A percentile compares a stretch with the other conserved stretches of the same genome.
phyloP scores from a whole-genome alignment of 92 coral and sea anemone genomes.

The Heliopora coerulea region DNA sequence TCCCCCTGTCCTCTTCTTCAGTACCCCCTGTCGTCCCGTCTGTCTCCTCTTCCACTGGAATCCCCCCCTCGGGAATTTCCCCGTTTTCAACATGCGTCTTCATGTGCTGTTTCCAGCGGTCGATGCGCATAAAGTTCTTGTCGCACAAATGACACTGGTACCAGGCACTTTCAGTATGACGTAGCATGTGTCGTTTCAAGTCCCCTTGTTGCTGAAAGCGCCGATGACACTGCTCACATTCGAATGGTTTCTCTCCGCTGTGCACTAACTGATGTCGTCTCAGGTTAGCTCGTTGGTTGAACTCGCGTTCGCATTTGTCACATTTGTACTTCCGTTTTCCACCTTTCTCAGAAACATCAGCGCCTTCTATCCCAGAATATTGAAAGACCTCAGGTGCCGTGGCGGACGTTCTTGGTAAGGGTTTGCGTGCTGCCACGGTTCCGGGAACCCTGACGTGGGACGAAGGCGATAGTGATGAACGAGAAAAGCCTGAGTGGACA shows the following conservation, averaged over 20 bases:
- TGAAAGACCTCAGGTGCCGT: conserved; percentile 36
- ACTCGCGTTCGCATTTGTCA: conserved; percentile 97
- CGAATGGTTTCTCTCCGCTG: conserved; percentile 98
- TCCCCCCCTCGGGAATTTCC: conserved; percentile 2
- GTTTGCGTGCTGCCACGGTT: conserved; percentile 42
- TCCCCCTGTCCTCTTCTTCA: conserved; percentile 45
- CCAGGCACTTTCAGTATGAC: conserved; percentile 92
- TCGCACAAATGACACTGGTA: conserved; percentile 97
- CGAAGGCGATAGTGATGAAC: conserved; percentile 28
- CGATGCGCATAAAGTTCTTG: conserved; percentile 93
- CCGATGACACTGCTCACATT: conserved; percentile 90
- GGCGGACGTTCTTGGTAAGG: conserved; percentile 19
- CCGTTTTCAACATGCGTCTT: conserved; percentile 30
- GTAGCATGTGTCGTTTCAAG: conserved; percentile 90
- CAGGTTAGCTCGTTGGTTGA: conserved; percentile 88
- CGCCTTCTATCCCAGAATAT: conserved; percentile 35
- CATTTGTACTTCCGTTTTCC: conserved; percentile 62
- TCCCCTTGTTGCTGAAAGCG: conserved; percentile 98
- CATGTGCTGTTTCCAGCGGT: conserved; percentile 67
- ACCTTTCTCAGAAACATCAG: conserved; percentile 2
- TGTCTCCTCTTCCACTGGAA: background rate
- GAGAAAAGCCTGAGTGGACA: conserved; percentile 39
- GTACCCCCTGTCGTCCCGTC: conserved; percentile 59
- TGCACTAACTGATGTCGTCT: conserved; percentile 98
- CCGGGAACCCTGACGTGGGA: conserved; percentile 41